phyloP scores from a whole-genome alignment of 2,113 vertebrate genomes.

The Coptodon bakossiorum region DNA sequence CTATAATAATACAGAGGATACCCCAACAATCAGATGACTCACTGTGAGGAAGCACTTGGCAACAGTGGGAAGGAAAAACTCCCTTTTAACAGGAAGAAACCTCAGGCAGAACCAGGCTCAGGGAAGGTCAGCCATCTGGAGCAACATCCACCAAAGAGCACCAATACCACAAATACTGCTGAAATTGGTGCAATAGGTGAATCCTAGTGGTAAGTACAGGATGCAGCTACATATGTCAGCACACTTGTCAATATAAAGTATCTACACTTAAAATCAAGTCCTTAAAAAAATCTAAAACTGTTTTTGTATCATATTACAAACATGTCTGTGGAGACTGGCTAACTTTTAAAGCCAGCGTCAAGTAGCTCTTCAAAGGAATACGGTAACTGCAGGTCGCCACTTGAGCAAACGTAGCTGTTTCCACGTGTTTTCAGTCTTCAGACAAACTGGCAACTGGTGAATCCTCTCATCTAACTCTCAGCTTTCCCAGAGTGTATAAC shows the following conservation, averaged over 20 bases:
- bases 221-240: background rate
- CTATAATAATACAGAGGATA: background rate
- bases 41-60: background rate
- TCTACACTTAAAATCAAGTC: background rate
- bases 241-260: background rate
- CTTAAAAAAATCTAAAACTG: background rate
- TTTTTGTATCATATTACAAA: background rate
- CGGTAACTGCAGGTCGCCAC: background rate
- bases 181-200: background rate
- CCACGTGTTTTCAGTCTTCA: background rate
- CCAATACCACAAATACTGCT: background rate
- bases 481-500: background rate
- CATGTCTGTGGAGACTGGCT: background rate
- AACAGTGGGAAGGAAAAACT: background rate
- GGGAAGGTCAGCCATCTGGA: background rate
- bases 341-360: background rate
- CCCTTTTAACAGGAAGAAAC: background rate
- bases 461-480: background rate
- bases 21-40: background rate
- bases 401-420: background rate
- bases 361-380: background rate
- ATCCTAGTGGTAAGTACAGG: background rate
- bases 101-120: background rate
- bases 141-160: background rate
- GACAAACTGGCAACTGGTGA: background rate